Evolutionary conservation across 2,797 vertebrate genomes (phyloP), one percentile per base, ranked within the genome.

Genomic region (Echiichthys vipera): DNA sequence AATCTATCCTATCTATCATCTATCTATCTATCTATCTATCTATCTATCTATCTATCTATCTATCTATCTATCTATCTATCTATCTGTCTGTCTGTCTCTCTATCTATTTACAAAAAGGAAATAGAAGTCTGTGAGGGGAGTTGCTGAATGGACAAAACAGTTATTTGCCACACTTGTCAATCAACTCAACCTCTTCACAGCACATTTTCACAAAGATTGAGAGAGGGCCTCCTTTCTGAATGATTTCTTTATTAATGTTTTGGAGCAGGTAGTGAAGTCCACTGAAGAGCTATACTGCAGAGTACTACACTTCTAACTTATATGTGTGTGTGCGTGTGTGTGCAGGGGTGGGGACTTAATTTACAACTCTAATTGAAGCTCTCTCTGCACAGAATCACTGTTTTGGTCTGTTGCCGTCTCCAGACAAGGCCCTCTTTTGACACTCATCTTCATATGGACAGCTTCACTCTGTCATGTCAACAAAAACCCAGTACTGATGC

Each of bases 291-390:
- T 40, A 9, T 15, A 22, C 45, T 47, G 47, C 45, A 53, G 29
- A 58, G 65, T 27, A 30, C 43, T 63, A 43, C 36, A 66, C 71
- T 65, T 53, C 10, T 49, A 29, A n/a, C n/a, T n/a, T n/a, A n/a
- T n/a, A n/a, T n/a, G n/a, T n/a, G n/a, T n/a, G n/a, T n/a, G n/a
- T n/a, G n/a, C n/a, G n/a, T n/a, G n/a, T n/a, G n/a, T n/a, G n/a
- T n/a, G n/a, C n/a, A 43, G 14, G n/a, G 7, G 3, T 20, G 57
- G 77, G 74, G 79, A 68, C 84, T 90, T 90, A 85, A 92, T 94
- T 89, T 91, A 84, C 90, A 77, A 61, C 83, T 83, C 83, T 90
- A 88, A 91, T 85, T 89, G 81, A 86, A 90, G 80, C 71, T 57
- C 54, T 84, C 73, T 73, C 69, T 83, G 80, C 81, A 77, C 64